A percentile compares a stretch with the other conserved stretches of the same genome.
phyloP scores from a whole-genome alignment of 2,888 invertebrate genomes.

The Orgyia antiqua region DNA sequence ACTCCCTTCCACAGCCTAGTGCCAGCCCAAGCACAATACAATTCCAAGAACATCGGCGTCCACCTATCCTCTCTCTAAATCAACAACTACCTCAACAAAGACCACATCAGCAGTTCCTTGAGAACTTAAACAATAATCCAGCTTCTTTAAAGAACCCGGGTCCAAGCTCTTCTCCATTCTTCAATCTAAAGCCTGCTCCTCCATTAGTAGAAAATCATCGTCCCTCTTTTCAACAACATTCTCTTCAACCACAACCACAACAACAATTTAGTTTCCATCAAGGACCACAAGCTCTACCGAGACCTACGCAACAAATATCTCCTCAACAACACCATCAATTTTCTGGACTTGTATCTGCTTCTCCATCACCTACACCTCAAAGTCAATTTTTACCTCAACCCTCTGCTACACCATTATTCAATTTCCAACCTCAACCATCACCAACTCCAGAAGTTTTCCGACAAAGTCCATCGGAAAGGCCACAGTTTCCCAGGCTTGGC shows the following conservation, averaged over 20 bases:
- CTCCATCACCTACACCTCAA: constrained; percentile 50
- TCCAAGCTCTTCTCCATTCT: constrained; percentile 59
- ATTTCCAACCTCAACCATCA: constrained; percentile 60
- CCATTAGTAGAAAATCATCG: constrained; percentile 61
- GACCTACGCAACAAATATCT: constrained; percentile 46
- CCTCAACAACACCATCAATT: constrained; percentile 46
- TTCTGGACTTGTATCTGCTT: constrained; percentile 36
- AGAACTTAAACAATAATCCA: constrained; percentile 53
- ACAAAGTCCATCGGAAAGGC: constrained; percentile 53
- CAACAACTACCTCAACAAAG: constrained; percentile 74
- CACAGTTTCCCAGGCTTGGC: constrained; percentile 45
- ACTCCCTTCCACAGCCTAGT: constrained; percentile 44
- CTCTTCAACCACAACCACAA: constrained; percentile 41
- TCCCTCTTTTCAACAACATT: constrained; percentile 53
- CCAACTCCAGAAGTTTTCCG: constrained; percentile 46
- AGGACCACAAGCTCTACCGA: constrained; percentile 49
- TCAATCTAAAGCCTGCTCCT: constrained; percentile 67
- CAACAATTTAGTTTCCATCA: constrained; percentile 70
- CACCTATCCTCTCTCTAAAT: constrained; percentile 49
- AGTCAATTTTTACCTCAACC: constrained; percentile 64
- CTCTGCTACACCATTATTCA: constrained; percentile 56
- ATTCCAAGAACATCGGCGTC: constrained; percentile 55
- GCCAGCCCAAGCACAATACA: constrained; percentile 50
- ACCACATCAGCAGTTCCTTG: constrained; percentile 58
- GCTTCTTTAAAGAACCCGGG: constrained; percentile 49